phyloP scores from a whole-genome alignment of 2,113 vertebrate species.

The Menidia beryllina region DNA sequence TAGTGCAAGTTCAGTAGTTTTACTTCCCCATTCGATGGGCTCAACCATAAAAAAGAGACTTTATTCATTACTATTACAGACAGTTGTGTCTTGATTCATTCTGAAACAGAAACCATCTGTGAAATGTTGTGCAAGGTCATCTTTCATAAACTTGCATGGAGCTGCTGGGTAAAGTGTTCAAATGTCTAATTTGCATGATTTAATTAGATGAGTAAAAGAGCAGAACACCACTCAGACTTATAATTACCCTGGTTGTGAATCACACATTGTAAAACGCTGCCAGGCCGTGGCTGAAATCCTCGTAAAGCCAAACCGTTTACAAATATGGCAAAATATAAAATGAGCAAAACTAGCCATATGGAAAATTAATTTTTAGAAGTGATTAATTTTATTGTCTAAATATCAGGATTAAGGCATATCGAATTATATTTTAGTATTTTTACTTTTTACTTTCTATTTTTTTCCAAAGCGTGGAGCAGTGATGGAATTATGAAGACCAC shows the following conservation, averaged over 20 bases:
- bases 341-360: background rate
- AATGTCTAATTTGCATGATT: conserved; percentile 44
- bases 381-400: background rate
- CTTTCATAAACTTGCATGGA: conserved; percentile 20
- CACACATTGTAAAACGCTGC: conserved; percentile 17
- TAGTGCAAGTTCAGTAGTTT: background rate
- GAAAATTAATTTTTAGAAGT: background rate
- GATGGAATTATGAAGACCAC: too few species aligned
- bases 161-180: conserved; percentile 16
- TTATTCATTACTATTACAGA: conserved; percentile 8
- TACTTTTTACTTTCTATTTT: too few species aligned
- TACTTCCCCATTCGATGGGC: background rate
- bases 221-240: conserved; percentile 19
- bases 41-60: background rate
- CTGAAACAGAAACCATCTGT: conserved; percentile 16
- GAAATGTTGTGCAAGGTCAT: conserved; percentile 29
- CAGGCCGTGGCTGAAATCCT: conserved; percentile 14
- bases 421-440: too few species aligned
- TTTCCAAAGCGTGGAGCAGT: too few species aligned
- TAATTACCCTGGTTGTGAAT: conserved; percentile 29
- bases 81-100: background rate
- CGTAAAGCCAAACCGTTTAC: conserved; percentile 5
- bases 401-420: background rate
- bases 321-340: background rate
- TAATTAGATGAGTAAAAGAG: conserved; percentile 35